Evolutionary conservation across 2,797 vertebrate species (phyloP).

Genomic region (Macropus fuliginosus): DNA sequence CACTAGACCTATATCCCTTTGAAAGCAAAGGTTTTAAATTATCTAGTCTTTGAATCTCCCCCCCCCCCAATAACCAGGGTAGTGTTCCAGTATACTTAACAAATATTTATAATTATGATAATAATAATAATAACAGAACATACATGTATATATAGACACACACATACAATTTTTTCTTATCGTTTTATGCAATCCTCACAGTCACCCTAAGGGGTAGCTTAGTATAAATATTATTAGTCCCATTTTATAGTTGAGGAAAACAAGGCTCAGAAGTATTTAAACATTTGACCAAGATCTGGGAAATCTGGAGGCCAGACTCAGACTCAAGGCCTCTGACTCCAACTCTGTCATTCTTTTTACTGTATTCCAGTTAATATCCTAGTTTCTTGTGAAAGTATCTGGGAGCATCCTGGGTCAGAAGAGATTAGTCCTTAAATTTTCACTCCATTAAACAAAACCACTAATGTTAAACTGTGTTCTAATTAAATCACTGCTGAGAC

Average conservation of each 20-base stretch:
- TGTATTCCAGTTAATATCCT: neutral
- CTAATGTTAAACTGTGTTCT: neutral
- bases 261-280: neutral
- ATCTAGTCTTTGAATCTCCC: neutral
- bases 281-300: neutral
- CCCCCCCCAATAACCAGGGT: neutral
- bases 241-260: neutral
- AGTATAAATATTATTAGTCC: neutral
- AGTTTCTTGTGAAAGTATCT: neutral
- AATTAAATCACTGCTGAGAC: neutral
- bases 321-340: neutral
- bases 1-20: neutral
- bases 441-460: slow-evolving; percentile 1
- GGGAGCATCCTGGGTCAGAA: neutral
- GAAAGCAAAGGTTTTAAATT: neutral
- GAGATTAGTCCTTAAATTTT: neutral
- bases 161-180: neutral
- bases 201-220: neutral
- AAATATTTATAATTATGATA: neutral
- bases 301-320: neutral
- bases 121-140: neutral
- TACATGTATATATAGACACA: neutral
- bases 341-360: neutral
- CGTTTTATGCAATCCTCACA: neutral
- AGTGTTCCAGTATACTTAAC: neutral